Conservation (phyloP, 2,113 vertebrate species). For the Malurus alboscapulatus region DNA sequence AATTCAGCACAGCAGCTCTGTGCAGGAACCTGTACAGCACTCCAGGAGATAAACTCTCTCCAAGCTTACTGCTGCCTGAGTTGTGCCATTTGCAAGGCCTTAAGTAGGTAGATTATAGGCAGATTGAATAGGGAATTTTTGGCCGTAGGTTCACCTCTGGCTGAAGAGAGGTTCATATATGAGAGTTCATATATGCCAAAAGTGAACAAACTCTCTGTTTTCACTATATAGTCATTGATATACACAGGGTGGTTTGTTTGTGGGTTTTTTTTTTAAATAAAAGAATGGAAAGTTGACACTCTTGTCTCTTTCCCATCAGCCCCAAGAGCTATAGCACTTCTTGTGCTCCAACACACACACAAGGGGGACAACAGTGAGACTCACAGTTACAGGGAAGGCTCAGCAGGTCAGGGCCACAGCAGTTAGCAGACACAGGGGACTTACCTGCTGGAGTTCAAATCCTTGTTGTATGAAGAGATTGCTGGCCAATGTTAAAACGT, state of each 20-base stretch:
- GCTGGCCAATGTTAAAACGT: constrained; percentile 63
- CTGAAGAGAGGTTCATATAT: too few relatives aligned
- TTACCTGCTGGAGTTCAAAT: constrained; percentile 44
- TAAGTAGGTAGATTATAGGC: background rate
- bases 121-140: background rate
- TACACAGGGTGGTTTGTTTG: background rate
- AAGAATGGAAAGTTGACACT: background rate
- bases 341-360: background rate
- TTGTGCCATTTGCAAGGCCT: background rate
- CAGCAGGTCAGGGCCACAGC: background rate
- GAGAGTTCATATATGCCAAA: background rate
- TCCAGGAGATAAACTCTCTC: background rate
- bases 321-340: fast-evolving
- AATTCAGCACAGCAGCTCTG: background rate
- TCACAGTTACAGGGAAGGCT: background rate
- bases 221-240: background rate
- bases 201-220: background rate
- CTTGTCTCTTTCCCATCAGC: background rate
- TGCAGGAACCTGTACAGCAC: background rate
- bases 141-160: background rate
- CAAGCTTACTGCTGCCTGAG: background rate
- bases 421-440: background rate
- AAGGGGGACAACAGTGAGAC: background rate
- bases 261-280: background rate
- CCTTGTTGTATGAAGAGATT: constrained; percentile 66